Evolutionary conservation across 1,140 invertebrate species (phyloP), one percentile per base, ranked within the genome.

Genomic region (Pseudomyrmex concolor): DNA sequence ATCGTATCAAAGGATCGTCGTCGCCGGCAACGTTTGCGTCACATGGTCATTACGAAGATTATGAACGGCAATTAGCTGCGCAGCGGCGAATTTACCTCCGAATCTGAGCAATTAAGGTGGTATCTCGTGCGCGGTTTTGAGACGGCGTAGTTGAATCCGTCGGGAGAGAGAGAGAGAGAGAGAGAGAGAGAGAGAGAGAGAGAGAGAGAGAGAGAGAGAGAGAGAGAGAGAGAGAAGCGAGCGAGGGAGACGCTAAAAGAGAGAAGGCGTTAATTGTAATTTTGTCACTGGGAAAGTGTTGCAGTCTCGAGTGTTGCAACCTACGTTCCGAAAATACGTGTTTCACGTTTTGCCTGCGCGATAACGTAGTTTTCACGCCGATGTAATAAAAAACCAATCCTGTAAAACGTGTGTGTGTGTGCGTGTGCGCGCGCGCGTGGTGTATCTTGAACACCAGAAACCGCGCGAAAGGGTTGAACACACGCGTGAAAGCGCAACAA

Each of bases 21-120:
- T 76, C 62, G 62, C 7, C 17, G 63, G 51, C 63, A 48, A 62
- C 22, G 22, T 82, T 34, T 34, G 45, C 67, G 66, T 60, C 51
- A 15, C 54, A 48, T 43, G 60, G 5, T 66, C 62, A 62, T 80
- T 70, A 70, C 48, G 67, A 68, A 66, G 54, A 51, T 66, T 66
- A 82, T 82, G 45, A 10, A 63, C 55, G 45, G 48, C 78, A 74
- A 82, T 82, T 72, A 74, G 78, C 57, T 19, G 55, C 34, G 34
- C 57, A 13, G 45, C 12, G 45, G 55, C 78, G 60, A 74, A 74
- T 74, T 82, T 54, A 54, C 68, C 45, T 2, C 59, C 78, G 57
- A 82, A 74, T 62, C 10, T 50, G 10, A 50, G 72, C 73, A 74
- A 82, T 82, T 82, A 82, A 78, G 51, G 51, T 17, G 19, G 48